Evolutionary conservation across 1,140 invertebrate species (phyloP), one percentile per base, ranked within the genome.

Genomic region (Melanaphis sacchari): DNA sequence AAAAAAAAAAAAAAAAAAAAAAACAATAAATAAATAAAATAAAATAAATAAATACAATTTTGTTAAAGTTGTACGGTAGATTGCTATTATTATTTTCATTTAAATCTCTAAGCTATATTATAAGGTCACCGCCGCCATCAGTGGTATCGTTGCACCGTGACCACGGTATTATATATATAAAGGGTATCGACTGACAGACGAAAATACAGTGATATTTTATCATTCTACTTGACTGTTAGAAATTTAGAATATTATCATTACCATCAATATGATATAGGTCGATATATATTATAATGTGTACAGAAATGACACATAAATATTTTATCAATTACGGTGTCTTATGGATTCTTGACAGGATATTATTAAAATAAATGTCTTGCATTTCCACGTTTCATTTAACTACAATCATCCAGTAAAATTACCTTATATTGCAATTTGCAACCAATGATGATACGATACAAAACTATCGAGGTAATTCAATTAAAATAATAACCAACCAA

Each of bases 301-400:
- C 87, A 46, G 18, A 88, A 49, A 88, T 22, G n/a, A 88, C 46
- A n/a, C 52, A 49, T 88, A 49, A 88, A 88, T 26, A 7, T 84
- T 26, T 8, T 11, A 84, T 15, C 41, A 31, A 43, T 46, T 43
- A 87, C 85, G 43, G 26, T n/a, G 43, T 36, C 26, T 87, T 46
- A n/a, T n/a, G 3, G 2, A 89, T 7, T 41, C 2, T 38, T 1
- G 43, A 89, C 38, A 90, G 88, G 49, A 59, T 90, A 59, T 90
- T 26, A 38, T 59, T 90, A 90, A 90, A 90, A 59, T 54, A 40
- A 59, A 90, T 40, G 36, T 24, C 5, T 26, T 9, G 11, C 40
- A 90, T 90, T 54, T 52, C 36, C 22, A 59, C 36, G 49, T 90
- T 54, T 90, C 49, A 40, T 59, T 90, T 54, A 54, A 54, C 49